phyloP scores from a whole-genome alignment of 2,888 invertebrate species.

The Julus scandinavius region DNA sequence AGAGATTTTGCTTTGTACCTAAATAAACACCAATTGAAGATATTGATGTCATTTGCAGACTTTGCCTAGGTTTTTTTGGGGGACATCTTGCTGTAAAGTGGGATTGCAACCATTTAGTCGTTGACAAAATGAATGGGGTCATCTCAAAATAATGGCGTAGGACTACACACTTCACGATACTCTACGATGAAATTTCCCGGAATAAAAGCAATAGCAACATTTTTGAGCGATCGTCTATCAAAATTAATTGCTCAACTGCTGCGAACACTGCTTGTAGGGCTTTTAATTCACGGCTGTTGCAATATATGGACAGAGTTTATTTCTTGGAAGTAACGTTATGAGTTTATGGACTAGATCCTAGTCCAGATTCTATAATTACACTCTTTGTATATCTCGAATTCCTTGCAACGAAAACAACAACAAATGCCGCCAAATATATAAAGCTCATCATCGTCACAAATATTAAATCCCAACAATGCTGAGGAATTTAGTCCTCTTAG shows the following conservation, averaged over 20 bases:
- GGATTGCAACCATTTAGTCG: background rate
- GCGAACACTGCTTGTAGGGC: constrained; percentile 35
- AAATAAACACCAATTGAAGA: constrained; percentile 45
- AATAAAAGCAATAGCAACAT: constrained; percentile 42
- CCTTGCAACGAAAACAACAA: background rate
- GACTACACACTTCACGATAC: background rate
- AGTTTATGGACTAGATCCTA: background rate
- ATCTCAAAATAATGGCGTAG: constrained; percentile 17
- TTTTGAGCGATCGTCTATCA: constrained; percentile 50
- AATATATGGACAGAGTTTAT: background rate
- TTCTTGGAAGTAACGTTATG: background rate
- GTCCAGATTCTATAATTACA: background rate
- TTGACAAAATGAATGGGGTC: constrained; percentile 43
- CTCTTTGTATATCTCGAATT: background rate
- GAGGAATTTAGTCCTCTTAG: background rate
- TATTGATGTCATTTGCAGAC: constrained; percentile 25
- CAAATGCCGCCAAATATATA: background rate
- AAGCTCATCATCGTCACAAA: background rate
- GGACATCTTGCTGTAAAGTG: background rate
- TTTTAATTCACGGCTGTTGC: background rate
- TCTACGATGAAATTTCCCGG: background rate
- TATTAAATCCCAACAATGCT: background rate
- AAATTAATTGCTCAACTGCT: constrained; percentile 49
- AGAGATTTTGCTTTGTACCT: background rate
- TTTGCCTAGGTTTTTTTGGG: background rate